A percentile compares a stretch with the other conserved stretches of the same genome.
These are phyloP conservation scores for Silurus lanzhouensis DNA, from an alignment of 2,797 vertebrate genomes.

Conservation along the genomic window DNA sequence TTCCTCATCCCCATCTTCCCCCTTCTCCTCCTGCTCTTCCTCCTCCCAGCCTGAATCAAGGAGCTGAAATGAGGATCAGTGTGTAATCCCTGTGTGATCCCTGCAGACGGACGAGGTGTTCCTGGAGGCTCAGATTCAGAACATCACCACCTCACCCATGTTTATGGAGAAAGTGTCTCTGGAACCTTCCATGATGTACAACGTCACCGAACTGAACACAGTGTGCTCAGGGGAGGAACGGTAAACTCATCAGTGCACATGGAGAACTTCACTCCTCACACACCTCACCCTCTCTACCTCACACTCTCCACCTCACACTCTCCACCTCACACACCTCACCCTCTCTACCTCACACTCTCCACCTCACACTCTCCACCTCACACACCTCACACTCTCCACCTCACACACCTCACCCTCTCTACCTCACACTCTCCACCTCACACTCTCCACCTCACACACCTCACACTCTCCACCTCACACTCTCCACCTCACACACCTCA, in stretches of 20 bases:
- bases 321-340: too few species aligned
- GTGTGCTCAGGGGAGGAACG: constrained; percentile 74
- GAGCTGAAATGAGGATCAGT: not conserved
- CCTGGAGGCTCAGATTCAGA: constrained; percentile 98
- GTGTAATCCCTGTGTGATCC: not conserved
- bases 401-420: too few species aligned
- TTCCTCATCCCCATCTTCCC: too few species aligned
- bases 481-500: too few species aligned
- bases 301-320: too few species aligned
- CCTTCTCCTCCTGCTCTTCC: not conserved
- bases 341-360: too few species aligned
- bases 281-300: not conserved
- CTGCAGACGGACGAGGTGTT: constrained; percentile 97
- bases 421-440: too few species aligned
- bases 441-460: too few species aligned
- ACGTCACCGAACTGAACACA: constrained; percentile 90
- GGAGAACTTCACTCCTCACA: not conserved
- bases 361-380: too few species aligned
- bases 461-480: too few species aligned
- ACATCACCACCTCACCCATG: constrained; percentile 98
- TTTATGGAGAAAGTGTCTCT: constrained; percentile 99
- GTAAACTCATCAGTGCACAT: constrained; percentile 68
- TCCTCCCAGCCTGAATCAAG: constrained; percentile 13
- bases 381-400: too few species aligned
- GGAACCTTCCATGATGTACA: constrained; percentile 98